A percentile compares a stretch with the other conserved stretches of the same genome.
Evolutionary conservation across 1,140 invertebrate genomes (phyloP).

Genomic region (Caenorhabditis brenneri): DNA sequence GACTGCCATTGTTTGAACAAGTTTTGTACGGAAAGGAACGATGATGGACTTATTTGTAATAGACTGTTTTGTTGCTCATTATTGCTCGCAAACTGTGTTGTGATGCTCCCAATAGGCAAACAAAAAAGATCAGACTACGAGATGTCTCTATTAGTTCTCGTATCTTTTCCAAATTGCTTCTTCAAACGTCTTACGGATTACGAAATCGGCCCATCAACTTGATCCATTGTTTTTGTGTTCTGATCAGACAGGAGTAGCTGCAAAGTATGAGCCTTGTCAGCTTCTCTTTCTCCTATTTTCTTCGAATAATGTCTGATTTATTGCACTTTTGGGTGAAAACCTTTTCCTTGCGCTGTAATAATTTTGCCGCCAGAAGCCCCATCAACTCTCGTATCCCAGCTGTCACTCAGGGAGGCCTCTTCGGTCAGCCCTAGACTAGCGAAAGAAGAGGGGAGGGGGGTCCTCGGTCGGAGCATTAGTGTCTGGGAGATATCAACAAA

Average conservation of each 20-base stretch:
- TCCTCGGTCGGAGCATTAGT: background rate
- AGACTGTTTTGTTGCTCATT: too few species aligned
- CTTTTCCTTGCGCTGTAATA: background rate
- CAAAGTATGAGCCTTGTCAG: background rate
- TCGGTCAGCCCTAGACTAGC: background rate
- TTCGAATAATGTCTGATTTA: constrained; percentile 2
- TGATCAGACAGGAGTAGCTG: background rate
- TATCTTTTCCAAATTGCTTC: too few species aligned
- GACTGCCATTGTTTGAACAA: too few species aligned
- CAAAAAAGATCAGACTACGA: too few species aligned
- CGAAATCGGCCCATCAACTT: too few species aligned
- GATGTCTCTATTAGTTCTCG: too few species aligned
- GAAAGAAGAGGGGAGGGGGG: background rate
- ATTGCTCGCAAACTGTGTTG: too few species aligned
- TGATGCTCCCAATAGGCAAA: too few species aligned
- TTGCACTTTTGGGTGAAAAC: constrained; percentile 18
- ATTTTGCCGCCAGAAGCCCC: constrained; percentile 35
- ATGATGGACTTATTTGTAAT: too few species aligned
- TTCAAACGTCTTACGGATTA: too few species aligned
- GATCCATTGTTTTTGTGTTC: background rate
- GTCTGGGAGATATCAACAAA: constrained; percentile 42
- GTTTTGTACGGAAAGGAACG: too few species aligned
- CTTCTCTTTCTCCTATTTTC: background rate
- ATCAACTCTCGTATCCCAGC: constrained; percentile 22
- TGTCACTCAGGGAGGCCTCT: constrained; percentile 22